Percentiles rank a stretch among this genome's conserved stretches.
These are phyloP conservation scores for Cyprinodon brontotheroides DNA, from an alignment of 2,113 vertebrate genomes.

Conservation along the genomic window DNA sequence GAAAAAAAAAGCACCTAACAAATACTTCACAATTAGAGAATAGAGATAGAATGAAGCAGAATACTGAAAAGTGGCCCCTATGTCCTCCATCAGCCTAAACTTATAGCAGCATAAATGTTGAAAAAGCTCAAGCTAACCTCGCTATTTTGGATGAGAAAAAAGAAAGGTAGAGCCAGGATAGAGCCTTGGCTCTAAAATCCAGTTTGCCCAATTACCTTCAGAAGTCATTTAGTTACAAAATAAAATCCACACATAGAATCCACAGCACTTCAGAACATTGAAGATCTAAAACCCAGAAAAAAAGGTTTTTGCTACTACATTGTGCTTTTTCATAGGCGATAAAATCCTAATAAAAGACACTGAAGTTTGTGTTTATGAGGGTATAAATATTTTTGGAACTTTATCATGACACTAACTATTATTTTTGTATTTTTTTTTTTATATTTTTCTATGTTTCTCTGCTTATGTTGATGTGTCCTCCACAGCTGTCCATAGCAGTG, in stretches of 20 bases:
- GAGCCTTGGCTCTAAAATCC: background rate
- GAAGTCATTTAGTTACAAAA: background rate
- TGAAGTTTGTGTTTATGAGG: background rate
- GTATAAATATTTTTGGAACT: background rate
- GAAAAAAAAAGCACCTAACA: no score
- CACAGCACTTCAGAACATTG: no score
- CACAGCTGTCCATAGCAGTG: slow-evolving; percentile 82
- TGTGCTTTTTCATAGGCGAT: background rate
- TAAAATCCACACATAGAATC: no score
- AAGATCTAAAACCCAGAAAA: background rate
- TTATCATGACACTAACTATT: slow-evolving; percentile 5
- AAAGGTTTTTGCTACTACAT: background rate
- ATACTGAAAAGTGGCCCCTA: no score
- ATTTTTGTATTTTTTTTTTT: background rate
- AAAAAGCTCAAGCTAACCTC: no score
- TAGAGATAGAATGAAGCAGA: no score
- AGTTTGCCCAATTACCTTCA: background rate
- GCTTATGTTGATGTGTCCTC: slow-evolving; percentile 29
- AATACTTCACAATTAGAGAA: no score
- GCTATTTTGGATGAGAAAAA: no score
- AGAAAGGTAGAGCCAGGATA: no score
- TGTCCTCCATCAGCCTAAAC: no score
- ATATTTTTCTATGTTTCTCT: background rate
- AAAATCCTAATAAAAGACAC: background rate
- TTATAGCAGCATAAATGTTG: no score